Conservation (phyloP, 2,888 invertebrate genomes). For the Caenorhabditis sp. region DNA sequence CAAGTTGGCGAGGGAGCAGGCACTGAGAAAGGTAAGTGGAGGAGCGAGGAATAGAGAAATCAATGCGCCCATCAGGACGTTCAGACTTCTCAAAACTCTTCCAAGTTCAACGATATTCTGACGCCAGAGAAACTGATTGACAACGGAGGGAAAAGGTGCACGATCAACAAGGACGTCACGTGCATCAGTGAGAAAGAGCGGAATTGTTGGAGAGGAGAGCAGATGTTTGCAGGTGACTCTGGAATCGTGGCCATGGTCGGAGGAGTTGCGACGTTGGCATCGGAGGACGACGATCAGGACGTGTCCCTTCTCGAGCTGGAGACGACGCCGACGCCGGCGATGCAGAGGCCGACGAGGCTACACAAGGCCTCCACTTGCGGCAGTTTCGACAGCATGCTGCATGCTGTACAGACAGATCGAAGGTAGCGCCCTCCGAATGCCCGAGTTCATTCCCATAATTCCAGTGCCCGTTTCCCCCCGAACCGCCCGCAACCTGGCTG, state of each 20-base stretch:
- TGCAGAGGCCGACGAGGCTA: constrained; percentile 30
- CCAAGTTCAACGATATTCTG: constrained; percentile 54
- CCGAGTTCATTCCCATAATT: neutral
- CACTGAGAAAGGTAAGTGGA: constrained; percentile 47
- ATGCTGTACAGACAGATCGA: constrained; percentile 54
- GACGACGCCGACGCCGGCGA: constrained; percentile 25
- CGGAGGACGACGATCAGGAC: constrained; percentile 59
- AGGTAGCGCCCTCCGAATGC: constrained; percentile 1
- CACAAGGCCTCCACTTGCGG: constrained; percentile 58
- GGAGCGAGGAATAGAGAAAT: too few species aligned
- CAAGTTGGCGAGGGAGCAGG: constrained; percentile 62
- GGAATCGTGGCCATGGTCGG: constrained; percentile 41
- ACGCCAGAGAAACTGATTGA: constrained; percentile 52
- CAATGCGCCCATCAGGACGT: constrained; percentile 15
- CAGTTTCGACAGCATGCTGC: constrained; percentile 60
- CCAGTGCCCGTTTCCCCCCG: constrained; percentile 58
- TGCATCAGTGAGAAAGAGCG: constrained; percentile 49
- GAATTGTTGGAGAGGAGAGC: too few species aligned
- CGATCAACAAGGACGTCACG: constrained; percentile 61
- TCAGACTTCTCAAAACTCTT: constrained; percentile 54
- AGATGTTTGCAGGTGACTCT: constrained; percentile 51
- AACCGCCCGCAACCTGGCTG: constrained; percentile 73
- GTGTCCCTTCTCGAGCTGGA: constrained; percentile 56
- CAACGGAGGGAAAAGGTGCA: constrained; percentile 53
- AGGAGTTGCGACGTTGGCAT: constrained; percentile 35